Conservation (phyloP, 2,797 vertebrate species). For the Hybognathus amarus region DNA sequence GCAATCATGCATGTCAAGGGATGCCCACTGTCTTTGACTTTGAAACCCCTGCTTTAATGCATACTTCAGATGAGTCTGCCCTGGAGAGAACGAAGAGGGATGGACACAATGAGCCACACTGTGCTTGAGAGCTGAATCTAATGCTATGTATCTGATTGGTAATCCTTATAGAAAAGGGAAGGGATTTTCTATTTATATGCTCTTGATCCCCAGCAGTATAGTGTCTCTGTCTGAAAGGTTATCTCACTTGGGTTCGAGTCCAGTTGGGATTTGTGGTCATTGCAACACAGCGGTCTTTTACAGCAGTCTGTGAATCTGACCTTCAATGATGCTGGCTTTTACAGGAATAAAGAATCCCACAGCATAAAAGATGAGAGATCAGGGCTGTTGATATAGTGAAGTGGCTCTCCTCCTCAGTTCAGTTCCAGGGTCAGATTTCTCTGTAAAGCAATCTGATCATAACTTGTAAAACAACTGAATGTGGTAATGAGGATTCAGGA, state of each 20-base stretch:
- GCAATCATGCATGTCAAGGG: no score
- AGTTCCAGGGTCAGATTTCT: slow-evolving; percentile 17
- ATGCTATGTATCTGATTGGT: not conserved
- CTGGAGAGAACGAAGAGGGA: not conserved
- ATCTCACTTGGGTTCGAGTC: slow-evolving; percentile 25
- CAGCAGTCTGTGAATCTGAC: slow-evolving; percentile 24
- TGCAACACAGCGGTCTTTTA: slow-evolving; percentile 20
- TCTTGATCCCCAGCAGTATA: slow-evolving; percentile 32
- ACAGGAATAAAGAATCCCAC: slow-evolving; percentile 39
- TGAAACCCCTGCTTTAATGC: not conserved
- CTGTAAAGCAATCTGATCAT: slow-evolving; percentile 1
- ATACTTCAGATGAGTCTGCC: not conserved
- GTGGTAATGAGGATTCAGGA: slow-evolving; percentile 15
- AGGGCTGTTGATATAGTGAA: slow-evolving; percentile 18
- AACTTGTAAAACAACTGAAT: not conserved
- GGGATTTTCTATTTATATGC: slow-evolving; percentile 44
- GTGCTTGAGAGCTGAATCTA: slow-evolving; percentile 5
- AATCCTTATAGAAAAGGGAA: slow-evolving; percentile 12
- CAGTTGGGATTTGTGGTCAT: slow-evolving; percentile 39
- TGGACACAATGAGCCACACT: not conserved
- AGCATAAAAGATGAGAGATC: slow-evolving; percentile 36
- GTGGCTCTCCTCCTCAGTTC: slow-evolving; percentile 5
- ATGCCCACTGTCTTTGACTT: not conserved
- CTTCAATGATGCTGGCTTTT: slow-evolving; percentile 28
- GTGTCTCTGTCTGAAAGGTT: slow-evolving; percentile 49